These are phyloP conservation scores for Gadus chalcogrammus DNA, from an alignment of 2,113 vertebrate genomes.

Conservation along the genomic window DNA sequence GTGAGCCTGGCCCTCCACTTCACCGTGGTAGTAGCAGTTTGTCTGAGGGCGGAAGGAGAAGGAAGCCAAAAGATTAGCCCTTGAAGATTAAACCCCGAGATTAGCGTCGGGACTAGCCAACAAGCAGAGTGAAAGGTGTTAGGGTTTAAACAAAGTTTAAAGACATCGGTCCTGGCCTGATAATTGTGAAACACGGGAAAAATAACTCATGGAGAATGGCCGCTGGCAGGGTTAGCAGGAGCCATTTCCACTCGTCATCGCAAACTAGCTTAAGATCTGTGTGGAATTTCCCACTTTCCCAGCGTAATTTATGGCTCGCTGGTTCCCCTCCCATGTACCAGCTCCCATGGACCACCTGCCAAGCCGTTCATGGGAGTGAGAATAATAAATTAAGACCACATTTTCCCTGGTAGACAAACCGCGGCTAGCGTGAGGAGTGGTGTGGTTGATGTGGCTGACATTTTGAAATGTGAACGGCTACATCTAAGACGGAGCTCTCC, in stretches of 20 bases:
- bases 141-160: slow-evolving; percentile 18
- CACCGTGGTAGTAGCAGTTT: slow-evolving; percentile 79
- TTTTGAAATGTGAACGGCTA: no score
- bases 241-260: slow-evolving; percentile 27
- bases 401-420: slow-evolving; percentile 34
- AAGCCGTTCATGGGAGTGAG: slow-evolving; percentile 27
- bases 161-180: slow-evolving; percentile 19
- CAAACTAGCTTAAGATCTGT: slow-evolving; percentile 25
- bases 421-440: no score
- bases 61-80: background rate
- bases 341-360: slow-evolving; percentile 55
- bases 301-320: slow-evolving; percentile 12
- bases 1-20: slow-evolving; percentile 60
- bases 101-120: background rate
- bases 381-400: slow-evolving; percentile 41
- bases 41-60: slow-evolving; percentile 52
- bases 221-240: slow-evolving; percentile 11
- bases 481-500: no score
- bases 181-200: slow-evolving; percentile 38
- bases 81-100: no score
- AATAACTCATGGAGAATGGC: slow-evolving; percentile 21
- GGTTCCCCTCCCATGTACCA: slow-evolving; percentile 37
- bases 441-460: no score
- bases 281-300: slow-evolving; percentile 16
- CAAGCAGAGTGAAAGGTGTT: slow-evolving; percentile 15